Evolutionary conservation across 2,888 invertebrate species (phyloP).

Genomic region (Drosophila anceps): DNA sequence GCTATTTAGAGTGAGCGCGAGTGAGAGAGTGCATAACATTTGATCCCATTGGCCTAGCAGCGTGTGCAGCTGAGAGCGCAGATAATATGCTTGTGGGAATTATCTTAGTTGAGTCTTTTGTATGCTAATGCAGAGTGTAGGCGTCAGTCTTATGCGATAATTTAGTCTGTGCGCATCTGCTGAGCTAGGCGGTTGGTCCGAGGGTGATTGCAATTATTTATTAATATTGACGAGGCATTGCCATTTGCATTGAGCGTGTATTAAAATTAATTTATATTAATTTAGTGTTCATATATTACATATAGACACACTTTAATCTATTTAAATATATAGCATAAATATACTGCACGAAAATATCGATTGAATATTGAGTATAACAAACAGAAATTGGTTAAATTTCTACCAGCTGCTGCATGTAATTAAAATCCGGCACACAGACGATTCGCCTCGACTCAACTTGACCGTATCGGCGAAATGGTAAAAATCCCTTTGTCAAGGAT

Average conservation of each 20-base stretch:
- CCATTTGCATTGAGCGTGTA: neutral
- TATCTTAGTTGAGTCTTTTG: neutral
- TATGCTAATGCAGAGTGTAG: neutral
- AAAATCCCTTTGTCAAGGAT: conserved; percentile 16
- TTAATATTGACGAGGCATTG: too few relatives aligned
- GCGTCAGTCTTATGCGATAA: neutral
- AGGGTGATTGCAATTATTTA: neutral
- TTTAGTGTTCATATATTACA: neutral
- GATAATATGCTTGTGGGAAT: neutral
- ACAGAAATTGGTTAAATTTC: neutral
- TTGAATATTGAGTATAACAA: neutral
- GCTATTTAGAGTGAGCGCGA: neutral
- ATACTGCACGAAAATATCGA: neutral
- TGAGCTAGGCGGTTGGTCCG: neutral
- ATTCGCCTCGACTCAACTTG: neutral
- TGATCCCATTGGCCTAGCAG: neutral
- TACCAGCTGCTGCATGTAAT: neutral
- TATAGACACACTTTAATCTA: neutral
- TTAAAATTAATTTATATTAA: neutral
- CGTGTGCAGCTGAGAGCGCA: neutral
- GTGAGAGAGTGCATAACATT: neutral
- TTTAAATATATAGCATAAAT: neutral
- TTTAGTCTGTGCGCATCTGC: neutral
- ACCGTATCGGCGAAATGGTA: neutral
- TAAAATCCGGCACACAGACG: conserved; percentile 3